A percentile compares a stretch with the other conserved stretches of the same genome.
phyloP scores from a whole-genome alignment of 2,797 vertebrate genomes.

The Clarias laeviceps region DNA sequence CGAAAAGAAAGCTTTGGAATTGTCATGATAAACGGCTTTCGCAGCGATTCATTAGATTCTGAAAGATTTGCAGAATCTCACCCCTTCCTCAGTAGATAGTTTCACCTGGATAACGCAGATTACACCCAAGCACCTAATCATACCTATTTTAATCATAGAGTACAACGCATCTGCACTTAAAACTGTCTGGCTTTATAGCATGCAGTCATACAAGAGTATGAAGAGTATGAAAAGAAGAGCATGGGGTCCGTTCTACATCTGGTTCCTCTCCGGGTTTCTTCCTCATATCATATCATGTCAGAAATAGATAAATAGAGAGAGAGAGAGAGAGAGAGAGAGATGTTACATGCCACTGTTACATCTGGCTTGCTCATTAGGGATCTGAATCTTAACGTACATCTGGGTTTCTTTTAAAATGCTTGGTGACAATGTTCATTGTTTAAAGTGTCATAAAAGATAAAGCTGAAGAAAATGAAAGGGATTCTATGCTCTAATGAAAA shows the following conservation, averaged over 20 bases:
- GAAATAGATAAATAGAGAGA: too few species aligned
- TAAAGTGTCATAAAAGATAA: neutral
- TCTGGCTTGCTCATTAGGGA: neutral
- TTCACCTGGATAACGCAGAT: neutral
- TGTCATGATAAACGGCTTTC: neutral
- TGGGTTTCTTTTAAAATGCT: neutral
- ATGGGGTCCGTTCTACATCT: neutral
- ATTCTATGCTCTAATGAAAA: neutral
- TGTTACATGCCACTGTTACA: neutral
- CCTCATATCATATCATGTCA: neutral
- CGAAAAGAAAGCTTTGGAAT: neutral
- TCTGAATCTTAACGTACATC: neutral
- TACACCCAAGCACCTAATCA: neutral
- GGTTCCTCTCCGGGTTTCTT: slow-evolving; percentile 2
- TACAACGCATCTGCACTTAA: neutral
- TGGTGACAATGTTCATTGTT: neutral
- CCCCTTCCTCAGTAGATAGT: neutral
- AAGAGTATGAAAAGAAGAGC: neutral
- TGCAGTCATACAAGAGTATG: neutral
- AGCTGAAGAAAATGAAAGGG: neutral
- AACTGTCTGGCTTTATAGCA: neutral
- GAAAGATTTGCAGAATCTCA: neutral
- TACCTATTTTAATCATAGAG: neutral
- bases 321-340: neutral
- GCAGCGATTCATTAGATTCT: neutral